Base-by-base conservation (phyloP, 2,113 vertebrate genomes). In the Eulacestoma nigropectus region DNA sequence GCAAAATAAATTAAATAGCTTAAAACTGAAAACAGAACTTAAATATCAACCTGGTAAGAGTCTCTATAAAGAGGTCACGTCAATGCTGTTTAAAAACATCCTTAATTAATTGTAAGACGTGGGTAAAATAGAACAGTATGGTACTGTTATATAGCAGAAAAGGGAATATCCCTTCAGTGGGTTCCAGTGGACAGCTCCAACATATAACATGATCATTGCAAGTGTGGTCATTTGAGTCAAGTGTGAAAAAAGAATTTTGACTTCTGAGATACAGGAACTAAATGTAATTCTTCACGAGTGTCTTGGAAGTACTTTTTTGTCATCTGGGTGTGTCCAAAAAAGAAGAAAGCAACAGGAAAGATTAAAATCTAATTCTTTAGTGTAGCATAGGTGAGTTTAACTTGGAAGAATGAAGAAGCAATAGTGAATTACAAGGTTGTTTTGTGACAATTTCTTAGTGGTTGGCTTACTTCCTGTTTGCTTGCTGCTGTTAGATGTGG, bases 181-280 rank as follows among this genome's bases (percentile, higher is more conserved):
- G 8, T 89, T 84, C n/a, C 56, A 69, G 42, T 57, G 50, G 13
- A 39, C 19, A 67, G 33, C 42, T 80, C n/a, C 32, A 86, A 9
- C 0, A 0, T 59, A 3, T 4, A 50, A 60, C 4, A 4, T 52
- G 21, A 6, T 57, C 33, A 44, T 57, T 72, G 19, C 0, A 10
- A 49, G 18, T 17, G 25, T 47, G n/a, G n/a, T 44, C 20, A 12
- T 84, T 89, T 33, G 56, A 42, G 39, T 76, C 13, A 63, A 32
- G 16, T 19, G 35, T 79, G 23, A 67, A 44, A 78, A 79, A 82
- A 47, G 6, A 63, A 59, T n/a, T 56, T 62, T 77, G 33, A 67
- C 23, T 50, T 63, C 13, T 53, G 42, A 23, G 13, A 37, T 39
- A 50, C 20, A 23, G 62, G 20, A 72, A 9, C 20, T 55, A 25